Conservation (phyloP, 2,113 vertebrate genomes). For the Microcebus griseorufus region DNA sequence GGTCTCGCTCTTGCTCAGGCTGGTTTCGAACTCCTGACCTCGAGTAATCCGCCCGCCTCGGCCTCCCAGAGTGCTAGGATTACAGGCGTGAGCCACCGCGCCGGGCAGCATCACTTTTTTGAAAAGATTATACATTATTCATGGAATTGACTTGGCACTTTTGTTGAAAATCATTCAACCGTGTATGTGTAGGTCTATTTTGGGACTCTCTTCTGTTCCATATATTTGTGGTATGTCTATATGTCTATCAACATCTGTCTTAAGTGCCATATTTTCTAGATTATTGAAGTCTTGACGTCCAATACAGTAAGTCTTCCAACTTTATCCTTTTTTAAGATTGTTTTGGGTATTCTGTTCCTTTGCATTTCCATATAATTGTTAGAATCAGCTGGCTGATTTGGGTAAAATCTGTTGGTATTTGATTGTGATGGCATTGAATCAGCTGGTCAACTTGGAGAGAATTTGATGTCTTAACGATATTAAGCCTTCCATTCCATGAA, state of each 20-base stretch:
- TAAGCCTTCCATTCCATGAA: background rate
- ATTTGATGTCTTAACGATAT: background rate
- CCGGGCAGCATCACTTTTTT: background rate
- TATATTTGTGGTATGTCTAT: background rate
- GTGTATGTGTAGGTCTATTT: background rate
- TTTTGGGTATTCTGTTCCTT: background rate
- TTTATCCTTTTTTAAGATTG: no score
- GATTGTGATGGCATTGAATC: background rate
- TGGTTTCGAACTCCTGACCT: no score
- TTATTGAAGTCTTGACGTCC: background rate
- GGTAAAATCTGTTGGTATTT: background rate
- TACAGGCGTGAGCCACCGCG: no score
- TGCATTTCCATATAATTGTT: background rate
- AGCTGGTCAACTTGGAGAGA: background rate
- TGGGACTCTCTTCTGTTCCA: background rate
- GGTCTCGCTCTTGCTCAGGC: no score
- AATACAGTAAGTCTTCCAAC: background rate
- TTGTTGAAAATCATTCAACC: background rate
- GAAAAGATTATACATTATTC: background rate
- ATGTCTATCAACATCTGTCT: background rate
- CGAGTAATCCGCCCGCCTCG: no score
- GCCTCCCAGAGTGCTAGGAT: no score
- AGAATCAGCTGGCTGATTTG: background rate
- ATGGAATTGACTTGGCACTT: background rate
- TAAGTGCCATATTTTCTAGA: background rate